These are phyloP conservation scores for Suricata suricatta DNA, from an alignment of 2,113 vertebrate species.

Conservation along the genomic window DNA sequence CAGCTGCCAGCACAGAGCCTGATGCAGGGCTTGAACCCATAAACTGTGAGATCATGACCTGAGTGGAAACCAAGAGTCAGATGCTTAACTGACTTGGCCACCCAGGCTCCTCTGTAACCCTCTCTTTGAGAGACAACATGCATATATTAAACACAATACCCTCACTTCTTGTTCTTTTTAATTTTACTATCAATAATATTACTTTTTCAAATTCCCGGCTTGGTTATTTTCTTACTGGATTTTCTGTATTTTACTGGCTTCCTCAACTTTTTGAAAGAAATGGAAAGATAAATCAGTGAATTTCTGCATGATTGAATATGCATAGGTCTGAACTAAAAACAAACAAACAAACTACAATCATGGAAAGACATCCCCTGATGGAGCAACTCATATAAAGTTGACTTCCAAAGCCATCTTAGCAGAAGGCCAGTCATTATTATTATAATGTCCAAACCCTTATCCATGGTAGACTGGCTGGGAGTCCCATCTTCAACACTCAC, in stretches of 20 bases:
- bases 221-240: background rate
- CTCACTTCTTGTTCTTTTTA: background rate
- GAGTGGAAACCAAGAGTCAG: no score
- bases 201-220: background rate
- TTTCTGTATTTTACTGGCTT: background rate
- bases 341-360: background rate
- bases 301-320: background rate
- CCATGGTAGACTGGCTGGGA: accelerated
- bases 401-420: background rate
- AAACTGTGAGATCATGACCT: no score
- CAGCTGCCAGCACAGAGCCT: no score
- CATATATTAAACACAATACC: accelerated
- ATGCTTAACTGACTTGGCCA: no score
- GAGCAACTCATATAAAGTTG: background rate
- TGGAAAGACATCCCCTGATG: background rate
- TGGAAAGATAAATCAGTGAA: background rate
- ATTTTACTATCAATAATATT: background rate
- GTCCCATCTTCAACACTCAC: background rate
- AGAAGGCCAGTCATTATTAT: background rate
- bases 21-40: no score
- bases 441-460: background rate
- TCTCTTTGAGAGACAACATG: background rate
- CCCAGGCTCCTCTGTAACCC: background rate
- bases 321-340: background rate
- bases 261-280: background rate